phyloP scores from a whole-genome alignment of 2,113 vertebrate species.

The Heterotis niloticus region DNA sequence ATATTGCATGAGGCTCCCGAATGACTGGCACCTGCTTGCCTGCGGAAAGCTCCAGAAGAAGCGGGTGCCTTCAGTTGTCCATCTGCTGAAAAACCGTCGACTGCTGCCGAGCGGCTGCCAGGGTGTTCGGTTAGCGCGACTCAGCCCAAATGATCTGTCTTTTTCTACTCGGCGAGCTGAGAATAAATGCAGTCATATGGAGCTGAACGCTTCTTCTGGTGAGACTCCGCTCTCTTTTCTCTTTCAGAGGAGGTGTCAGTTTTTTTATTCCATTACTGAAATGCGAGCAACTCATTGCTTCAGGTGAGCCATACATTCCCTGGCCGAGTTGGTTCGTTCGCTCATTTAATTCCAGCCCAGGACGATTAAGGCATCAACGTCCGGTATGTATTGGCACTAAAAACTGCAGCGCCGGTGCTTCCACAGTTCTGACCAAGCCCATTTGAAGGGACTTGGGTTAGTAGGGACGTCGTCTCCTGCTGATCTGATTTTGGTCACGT shows the following conservation, averaged over 20 bases:
- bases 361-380: background rate
- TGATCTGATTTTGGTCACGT: background rate
- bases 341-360: conserved; percentile 19
- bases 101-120: background rate
- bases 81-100: background rate
- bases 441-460: background rate
- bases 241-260: too few relatives aligned
- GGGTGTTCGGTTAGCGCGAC: background rate
- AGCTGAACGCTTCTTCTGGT: background rate
- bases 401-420: background rate
- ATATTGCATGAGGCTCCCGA: conserved; percentile 9
- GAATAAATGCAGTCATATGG: background rate
- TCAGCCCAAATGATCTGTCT: background rate
- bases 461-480: background rate
- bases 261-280: background rate
- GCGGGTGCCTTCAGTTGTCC: background rate
- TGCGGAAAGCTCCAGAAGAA: conserved; percentile 19
- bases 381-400: background rate
- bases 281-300: background rate
- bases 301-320: background rate
- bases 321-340: background rate
- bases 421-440: background rate
- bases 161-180: background rate
- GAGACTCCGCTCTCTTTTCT: background rate
- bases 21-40: conserved; percentile 23